phyloP scores from a whole-genome alignment of 92 coral and sea anemone species.

The Bergia puertoricense region DNA sequence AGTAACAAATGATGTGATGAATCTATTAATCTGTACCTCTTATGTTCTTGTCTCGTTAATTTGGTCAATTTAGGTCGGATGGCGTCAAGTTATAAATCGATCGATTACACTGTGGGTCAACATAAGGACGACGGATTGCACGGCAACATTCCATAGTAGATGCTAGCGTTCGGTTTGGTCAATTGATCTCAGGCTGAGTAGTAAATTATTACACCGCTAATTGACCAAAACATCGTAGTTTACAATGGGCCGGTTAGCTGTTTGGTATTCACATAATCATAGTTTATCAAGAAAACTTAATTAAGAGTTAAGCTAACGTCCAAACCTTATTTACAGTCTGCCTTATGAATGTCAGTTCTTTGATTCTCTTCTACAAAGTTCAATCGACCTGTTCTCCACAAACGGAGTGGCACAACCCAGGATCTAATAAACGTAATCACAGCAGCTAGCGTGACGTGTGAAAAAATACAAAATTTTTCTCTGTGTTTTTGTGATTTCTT shows the following conservation, averaged over 20 bases:
- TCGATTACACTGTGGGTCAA: neutral
- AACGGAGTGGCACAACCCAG: neutral
- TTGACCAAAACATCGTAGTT: neutral
- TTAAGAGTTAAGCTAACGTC: neutral
- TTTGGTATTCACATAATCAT: neutral
- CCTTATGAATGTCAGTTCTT: neutral
- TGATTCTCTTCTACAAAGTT: neutral
- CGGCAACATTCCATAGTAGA: neutral
- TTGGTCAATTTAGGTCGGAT: too few relatives aligned
- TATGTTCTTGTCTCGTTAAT: neutral
- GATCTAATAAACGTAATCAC: neutral
- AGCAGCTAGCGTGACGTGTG: too few relatives aligned
- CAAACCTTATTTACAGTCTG: conserved; percentile 17
- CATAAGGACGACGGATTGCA: neutral
- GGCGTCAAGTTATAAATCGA: neutral
- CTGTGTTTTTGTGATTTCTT: neutral
- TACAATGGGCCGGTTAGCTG: too few relatives aligned
- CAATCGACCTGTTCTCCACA: neutral
- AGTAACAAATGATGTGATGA: neutral
- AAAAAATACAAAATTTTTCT: too few relatives aligned
- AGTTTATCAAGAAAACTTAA: neutral
- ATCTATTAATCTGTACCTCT: neutral
- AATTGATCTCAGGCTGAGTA: neutral
- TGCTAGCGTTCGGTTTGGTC: neutral
- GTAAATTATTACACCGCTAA: neutral